These are phyloP conservation scores for Desoria tigrina DNA, from an alignment of 2,888 invertebrate species.

Conservation along the genomic window DNA sequence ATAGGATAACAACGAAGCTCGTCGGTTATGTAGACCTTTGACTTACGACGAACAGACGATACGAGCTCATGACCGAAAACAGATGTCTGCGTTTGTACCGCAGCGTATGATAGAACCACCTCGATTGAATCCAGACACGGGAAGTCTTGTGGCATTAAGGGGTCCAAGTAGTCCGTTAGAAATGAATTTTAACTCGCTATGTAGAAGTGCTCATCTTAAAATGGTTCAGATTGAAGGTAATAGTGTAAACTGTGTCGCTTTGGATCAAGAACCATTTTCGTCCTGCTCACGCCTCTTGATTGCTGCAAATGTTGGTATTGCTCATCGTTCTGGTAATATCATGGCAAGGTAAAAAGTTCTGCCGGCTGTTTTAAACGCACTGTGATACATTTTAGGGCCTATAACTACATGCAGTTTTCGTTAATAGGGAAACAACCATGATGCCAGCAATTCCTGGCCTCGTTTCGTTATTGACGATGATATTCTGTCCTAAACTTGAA, in stretches of 20 bases:
- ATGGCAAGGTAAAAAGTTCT: constrained; percentile 55
- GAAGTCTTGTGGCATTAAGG: constrained; percentile 59
- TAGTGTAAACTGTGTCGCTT: constrained; percentile 81
- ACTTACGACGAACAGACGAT: constrained; percentile 16
- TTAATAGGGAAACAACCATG: constrained; percentile 72
- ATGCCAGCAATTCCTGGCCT: constrained; percentile 88
- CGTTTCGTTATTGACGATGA: constrained; percentile 71
- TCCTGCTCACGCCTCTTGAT: constrained; percentile 67
- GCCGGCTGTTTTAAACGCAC: no score
- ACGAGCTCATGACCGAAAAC: constrained; percentile 21
- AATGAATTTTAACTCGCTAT: constrained; percentile 66
- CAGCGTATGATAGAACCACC: constrained; percentile 19
- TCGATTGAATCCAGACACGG: constrained; percentile 43
- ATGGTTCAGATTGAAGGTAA: constrained; percentile 68
- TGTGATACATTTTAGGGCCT: no score
- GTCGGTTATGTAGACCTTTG: constrained; percentile 54
- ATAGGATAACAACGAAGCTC: constrained; percentile 65
- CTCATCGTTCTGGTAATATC: constrained; percentile 47
- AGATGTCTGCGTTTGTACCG: constrained; percentile 13
- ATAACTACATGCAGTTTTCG: constrained; percentile 12
- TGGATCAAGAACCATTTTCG: constrained; percentile 79
- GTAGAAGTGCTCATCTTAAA: constrained; percentile 64
- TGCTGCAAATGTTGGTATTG: constrained; percentile 64
- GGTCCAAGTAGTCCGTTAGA: constrained; percentile 86
- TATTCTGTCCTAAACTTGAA: constrained; percentile 82